These are phyloP conservation scores for Synanthedon vespiformis DNA, from an alignment of 2,888 invertebrate genomes.

Conservation along the genomic window DNA sequence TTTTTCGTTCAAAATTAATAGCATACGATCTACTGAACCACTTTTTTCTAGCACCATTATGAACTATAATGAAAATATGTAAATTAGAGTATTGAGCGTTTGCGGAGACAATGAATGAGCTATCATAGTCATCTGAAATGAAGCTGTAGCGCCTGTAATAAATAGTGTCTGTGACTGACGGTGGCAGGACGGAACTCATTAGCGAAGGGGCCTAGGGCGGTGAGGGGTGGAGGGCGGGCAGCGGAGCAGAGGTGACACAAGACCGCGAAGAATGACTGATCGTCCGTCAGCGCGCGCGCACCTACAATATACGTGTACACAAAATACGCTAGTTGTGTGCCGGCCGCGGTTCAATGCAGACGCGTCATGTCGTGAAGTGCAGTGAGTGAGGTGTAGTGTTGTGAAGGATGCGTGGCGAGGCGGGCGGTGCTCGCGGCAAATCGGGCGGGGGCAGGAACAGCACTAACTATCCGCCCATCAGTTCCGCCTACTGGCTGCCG, in stretches of 20 bases:
- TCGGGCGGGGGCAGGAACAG: conserved; percentile 32
- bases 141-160: too few relatives aligned
- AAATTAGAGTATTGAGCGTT: too few relatives aligned
- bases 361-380: conserved; percentile 52
- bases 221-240: conserved; percentile 7
- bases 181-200: conserved; percentile 54
- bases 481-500: conserved; percentile 87
- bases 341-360: conserved; percentile 58
- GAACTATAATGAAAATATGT: neutral
- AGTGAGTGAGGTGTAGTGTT: conserved; percentile 40
- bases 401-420: conserved; percentile 64
- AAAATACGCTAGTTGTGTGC: conserved; percentile 37
- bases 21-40: too few relatives aligned
- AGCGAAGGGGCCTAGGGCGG: conserved; percentile 23
- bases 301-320: conserved; percentile 21
- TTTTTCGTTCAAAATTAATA: too few relatives aligned
- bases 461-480: conserved; percentile 81
- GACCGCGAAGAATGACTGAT: conserved; percentile 58
- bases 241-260: conserved; percentile 35
- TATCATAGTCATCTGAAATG: too few relatives aligned
- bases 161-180: conserved; percentile 18
- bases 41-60: too few relatives aligned
- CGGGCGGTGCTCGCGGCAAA: conserved; percentile 56
- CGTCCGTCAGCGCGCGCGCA: conserved; percentile 61
- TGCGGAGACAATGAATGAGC: too few relatives aligned